Percentiles rank a stretch among this genome's conserved stretches.
Conservation (phyloP, 2,888 invertebrate genomes). For the Chalcis sispes region DNA sequence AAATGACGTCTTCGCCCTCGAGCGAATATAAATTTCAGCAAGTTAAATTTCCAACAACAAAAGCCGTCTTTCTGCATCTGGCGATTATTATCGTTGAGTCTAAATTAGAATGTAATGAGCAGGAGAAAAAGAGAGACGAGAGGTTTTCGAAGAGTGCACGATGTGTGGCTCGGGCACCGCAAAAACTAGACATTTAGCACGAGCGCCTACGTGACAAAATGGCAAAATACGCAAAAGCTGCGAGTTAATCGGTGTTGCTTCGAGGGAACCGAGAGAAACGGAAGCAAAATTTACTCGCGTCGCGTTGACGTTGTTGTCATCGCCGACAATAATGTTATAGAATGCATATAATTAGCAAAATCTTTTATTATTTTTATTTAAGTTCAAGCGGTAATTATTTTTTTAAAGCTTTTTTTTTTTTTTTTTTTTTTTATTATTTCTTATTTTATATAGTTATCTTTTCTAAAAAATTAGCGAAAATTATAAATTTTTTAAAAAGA, state of each 20-base stretch:
- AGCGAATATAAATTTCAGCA: background rate
- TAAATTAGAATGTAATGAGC: slow-evolving; percentile 55
- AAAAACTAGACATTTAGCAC: slow-evolving; percentile 66
- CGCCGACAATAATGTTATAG: too few species aligned
- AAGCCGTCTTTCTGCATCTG: slow-evolving; percentile 21
- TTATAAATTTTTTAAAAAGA: too few species aligned
- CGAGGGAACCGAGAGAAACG: slow-evolving; percentile 24
- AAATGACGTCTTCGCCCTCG: background rate
- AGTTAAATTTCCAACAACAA: slow-evolving; percentile 11
- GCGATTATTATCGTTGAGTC: slow-evolving; percentile 41
- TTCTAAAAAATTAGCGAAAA: too few species aligned
- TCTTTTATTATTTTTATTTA: too few species aligned
- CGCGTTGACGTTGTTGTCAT: too few species aligned
- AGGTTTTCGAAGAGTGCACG: too few species aligned
- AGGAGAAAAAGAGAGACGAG: background rate
- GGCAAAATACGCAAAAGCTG: slow-evolving; percentile 46
- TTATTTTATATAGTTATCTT: too few species aligned
- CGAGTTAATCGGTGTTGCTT: slow-evolving; percentile 27
- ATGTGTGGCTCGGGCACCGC: background rate
- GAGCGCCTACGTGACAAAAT: slow-evolving; percentile 67
- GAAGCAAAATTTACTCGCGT: too few species aligned
- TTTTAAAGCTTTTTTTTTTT: background rate
- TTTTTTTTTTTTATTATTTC: too few species aligned
- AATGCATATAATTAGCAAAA: too few species aligned
- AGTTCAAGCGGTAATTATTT: too few species aligned